A percentile compares a stretch with the other conserved stretches of the same genome.
These are phyloP conservation scores for Ophioninae sp. DNA, from an alignment of 2,888 invertebrate genomes.

Conservation along the genomic window DNA sequence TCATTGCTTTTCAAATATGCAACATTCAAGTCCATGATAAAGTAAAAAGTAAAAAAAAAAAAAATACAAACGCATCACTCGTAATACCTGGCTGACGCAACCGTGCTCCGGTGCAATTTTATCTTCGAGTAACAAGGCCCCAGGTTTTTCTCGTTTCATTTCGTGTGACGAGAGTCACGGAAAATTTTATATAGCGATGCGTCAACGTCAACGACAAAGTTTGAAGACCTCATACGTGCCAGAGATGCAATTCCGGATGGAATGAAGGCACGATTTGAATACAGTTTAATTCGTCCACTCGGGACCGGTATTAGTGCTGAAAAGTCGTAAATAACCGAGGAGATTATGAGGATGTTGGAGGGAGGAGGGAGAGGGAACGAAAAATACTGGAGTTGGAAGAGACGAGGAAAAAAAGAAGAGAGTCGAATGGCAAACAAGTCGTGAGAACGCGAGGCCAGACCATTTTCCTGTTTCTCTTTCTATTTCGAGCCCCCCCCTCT, in stretches of 20 bases:
- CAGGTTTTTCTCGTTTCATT: not conserved
- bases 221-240: constrained; percentile 3
- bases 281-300: constrained; percentile 36
- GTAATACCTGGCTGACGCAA: not conserved
- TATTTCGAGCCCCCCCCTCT: not conserved
- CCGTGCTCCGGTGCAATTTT: not conserved
- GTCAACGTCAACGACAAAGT: constrained; percentile 11
- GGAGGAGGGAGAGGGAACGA: not conserved
- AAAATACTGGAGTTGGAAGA: constrained; percentile 22
- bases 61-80: not conserved
- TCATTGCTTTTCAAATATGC: not conserved
- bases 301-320: not conserved
- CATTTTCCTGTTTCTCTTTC: constrained; percentile 1
- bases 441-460: constrained; percentile 32
- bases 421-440: constrained; percentile 48
- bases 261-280: constrained; percentile 31
- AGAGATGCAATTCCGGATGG: not conserved
- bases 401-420: constrained; percentile 24
- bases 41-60: no score
- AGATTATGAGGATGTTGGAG: constrained; percentile 35
- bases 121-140: not conserved
- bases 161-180: not conserved
- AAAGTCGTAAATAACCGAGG: constrained; percentile 51
- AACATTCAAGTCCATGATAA: not conserved
- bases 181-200: not conserved